Conservation (phyloP, 1,140 invertebrate genomes). For the Hylaeus volcanicus region DNA sequence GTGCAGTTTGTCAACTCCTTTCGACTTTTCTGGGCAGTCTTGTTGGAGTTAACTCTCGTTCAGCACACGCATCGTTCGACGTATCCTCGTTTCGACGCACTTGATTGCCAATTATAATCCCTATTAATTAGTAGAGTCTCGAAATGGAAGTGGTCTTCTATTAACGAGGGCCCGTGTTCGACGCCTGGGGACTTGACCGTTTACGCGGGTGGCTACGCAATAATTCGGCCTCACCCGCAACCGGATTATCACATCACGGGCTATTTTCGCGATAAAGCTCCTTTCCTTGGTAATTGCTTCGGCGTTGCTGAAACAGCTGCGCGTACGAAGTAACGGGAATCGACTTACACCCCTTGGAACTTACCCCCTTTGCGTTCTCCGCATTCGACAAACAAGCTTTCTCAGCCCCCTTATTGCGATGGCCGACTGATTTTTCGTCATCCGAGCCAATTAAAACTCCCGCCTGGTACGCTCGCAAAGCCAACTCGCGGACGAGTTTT, state of each 20-base stretch:
- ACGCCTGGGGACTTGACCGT: constrained; percentile 65
- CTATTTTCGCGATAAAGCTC: constrained; percentile 76
- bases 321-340: constrained; percentile 64
- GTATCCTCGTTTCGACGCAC: constrained; percentile 40
- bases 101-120: constrained; percentile 79
- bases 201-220: constrained; percentile 73
- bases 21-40: neutral
- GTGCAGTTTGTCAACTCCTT: neutral
- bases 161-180: constrained; percentile 63
- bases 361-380: constrained; percentile 9
- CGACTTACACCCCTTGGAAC: constrained; percentile 27
- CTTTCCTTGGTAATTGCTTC: constrained; percentile 78
- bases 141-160: constrained; percentile 71
- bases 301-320: constrained; percentile 74
- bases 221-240: constrained; percentile 72
- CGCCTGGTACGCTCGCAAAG: neutral
- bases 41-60: neutral
- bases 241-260: constrained; percentile 72
- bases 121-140: constrained; percentile 78
- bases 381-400: neutral
- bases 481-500: neutral
- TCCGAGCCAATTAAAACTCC: neutral
- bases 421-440: neutral
- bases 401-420: too few relatives aligned
- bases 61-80: neutral